Evolutionary conservation across 2,113 vertebrate species (phyloP).

Genomic region (Stercorarius parasiticus): DNA sequence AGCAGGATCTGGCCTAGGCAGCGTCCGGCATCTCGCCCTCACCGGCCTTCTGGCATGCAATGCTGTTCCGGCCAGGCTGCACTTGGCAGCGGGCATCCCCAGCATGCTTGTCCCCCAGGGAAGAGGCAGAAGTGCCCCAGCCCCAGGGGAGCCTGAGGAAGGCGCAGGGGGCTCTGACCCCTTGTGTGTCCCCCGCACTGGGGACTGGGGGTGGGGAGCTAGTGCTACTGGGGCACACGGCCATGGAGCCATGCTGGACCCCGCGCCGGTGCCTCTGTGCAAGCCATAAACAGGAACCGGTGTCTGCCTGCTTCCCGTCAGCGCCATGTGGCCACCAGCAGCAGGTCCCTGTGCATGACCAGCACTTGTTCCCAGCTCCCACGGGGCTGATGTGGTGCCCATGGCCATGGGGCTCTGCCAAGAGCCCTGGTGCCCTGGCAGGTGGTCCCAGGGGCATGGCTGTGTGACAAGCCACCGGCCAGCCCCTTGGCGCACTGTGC

Average conservation of each 20-base stretch:
- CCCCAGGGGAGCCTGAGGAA: background rate
- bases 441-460: background rate
- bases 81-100: background rate
- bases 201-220: accelerated
- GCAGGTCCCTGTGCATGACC: accelerated
- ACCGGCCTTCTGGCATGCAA: background rate
- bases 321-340: accelerated
- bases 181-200: accelerated
- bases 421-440: background rate
- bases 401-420: accelerated
- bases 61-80: background rate
- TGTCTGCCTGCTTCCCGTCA: background rate
- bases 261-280: accelerated
- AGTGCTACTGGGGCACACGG: accelerated
- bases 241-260: accelerated
- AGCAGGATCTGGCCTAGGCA: background rate
- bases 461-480: background rate
- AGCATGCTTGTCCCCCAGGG: background rate
- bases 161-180: no score
- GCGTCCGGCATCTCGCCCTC: accelerated
- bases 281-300: accelerated
- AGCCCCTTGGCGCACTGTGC: accelerated
- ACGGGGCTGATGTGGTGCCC: accelerated
- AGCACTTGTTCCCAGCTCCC: accelerated
- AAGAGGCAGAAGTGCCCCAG: background rate